These are phyloP conservation scores for Astreopora myriophthalma DNA, from an alignment of 64 coral and sea anemone genomes.

Conservation along the genomic window DNA sequence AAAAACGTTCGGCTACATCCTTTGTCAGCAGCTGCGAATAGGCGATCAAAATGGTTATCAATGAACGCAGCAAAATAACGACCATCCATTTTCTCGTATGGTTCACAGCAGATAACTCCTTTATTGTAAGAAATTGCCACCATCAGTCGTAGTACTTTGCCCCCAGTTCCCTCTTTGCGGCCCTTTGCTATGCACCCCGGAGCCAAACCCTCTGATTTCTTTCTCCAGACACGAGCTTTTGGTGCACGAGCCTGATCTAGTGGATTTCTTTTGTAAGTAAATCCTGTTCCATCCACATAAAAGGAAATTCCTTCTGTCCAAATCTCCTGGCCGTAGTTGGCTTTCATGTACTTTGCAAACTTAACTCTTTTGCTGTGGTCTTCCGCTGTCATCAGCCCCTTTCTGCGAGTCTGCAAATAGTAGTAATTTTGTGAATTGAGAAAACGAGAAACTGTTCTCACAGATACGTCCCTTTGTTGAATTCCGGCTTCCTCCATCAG, in stretches of 20 bases:
- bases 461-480: not conserved
- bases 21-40: too few species aligned
- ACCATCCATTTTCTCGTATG: constrained; percentile 12
- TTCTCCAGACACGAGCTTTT: constrained; percentile 21
- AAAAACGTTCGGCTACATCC: too few species aligned
- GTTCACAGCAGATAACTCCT: constrained; percentile 24
- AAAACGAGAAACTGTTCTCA: not conserved
- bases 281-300: constrained; percentile 44
- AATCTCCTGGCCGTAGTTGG: not conserved
- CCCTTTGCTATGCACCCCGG: constrained; percentile 16
- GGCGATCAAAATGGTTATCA: not conserved
- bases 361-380: not conserved
- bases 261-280: constrained; percentile 20
- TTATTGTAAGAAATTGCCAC: constrained; percentile 36
- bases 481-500: not conserved
- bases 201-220: not conserved
- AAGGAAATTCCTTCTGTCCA: constrained; percentile 35
- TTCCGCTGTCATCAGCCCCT: too few species aligned
- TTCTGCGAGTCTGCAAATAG: not conserved
- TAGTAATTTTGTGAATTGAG: constrained; percentile 7
- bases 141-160: constrained; percentile 21
- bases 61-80: constrained; percentile 22
- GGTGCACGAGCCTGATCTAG: too few species aligned
- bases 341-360: constrained; percentile 14
- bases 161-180: constrained; percentile 12